Conservation (phyloP, 2,797 vertebrate species). For the Poeciliopsis turneri region DNA sequence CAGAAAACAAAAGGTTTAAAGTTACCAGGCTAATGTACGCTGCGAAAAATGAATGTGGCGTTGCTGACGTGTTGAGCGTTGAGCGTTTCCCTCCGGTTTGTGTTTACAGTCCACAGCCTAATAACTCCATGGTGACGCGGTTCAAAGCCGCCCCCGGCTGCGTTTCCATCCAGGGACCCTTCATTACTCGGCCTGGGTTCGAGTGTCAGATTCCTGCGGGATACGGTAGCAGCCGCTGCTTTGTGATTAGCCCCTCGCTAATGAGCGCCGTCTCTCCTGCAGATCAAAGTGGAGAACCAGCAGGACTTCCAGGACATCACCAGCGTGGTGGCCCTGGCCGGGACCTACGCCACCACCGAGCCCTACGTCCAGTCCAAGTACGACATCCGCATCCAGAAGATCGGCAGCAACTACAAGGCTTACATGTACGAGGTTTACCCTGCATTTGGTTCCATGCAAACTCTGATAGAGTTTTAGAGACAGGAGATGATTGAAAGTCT, state of each 20-base stretch:
- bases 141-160: slow-evolving; percentile 46
- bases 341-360: slow-evolving; percentile 93
- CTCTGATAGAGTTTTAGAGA: not conserved
- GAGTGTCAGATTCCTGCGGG: slow-evolving; percentile 63
- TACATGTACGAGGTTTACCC: slow-evolving; percentile 89
- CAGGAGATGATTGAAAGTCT: not conserved
- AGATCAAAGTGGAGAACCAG: slow-evolving; percentile 97
- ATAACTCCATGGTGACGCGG: slow-evolving; percentile 48
- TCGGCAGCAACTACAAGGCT: slow-evolving; percentile 97
- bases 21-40: not conserved
- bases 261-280: slow-evolving; percentile 37
- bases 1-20: not conserved
- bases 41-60: slow-evolving; percentile 10
- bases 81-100: slow-evolving; percentile 35
- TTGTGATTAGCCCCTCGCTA: slow-evolving; percentile 55
- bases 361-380: slow-evolving; percentile 96
- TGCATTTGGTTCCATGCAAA: not conserved
- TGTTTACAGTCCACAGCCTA: slow-evolving; percentile 33
- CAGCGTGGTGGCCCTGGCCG: slow-evolving; percentile 92
- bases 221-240: slow-evolving; percentile 17
- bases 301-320: slow-evolving; percentile 95
- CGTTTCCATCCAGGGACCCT: slow-evolving; percentile 53
- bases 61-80: slow-evolving; percentile 7
- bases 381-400: slow-evolving; percentile 97
- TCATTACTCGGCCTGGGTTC: slow-evolving; percentile 52